phyloP scores from a whole-genome alignment of 2,888 invertebrate species.

The Euzophera pinguis region DNA sequence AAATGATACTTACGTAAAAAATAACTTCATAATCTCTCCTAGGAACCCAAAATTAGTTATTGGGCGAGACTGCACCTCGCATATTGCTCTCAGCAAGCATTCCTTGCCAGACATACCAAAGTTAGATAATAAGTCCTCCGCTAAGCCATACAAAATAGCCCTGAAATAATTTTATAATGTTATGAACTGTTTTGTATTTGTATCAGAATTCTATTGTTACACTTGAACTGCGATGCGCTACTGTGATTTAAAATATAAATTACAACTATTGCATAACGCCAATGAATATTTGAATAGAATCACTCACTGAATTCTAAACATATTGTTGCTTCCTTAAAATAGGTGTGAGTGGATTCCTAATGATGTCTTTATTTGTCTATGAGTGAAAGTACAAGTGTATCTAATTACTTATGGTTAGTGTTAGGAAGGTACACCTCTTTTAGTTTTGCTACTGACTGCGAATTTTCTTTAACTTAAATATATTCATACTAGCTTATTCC shows the following conservation, averaged over 20 bases:
- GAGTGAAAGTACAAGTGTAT: conserved; percentile 50
- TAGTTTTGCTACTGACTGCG: not conserved
- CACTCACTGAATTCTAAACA: not conserved
- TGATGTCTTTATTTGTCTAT: conserved; percentile 31
- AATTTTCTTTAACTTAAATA: not conserved
- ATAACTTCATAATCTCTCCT: conserved; percentile 90
- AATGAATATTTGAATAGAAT: not conserved
- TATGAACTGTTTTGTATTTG: too few relatives aligned
- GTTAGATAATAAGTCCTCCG: conserved; percentile 89
- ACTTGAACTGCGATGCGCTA: not conserved
- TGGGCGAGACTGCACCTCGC: conserved; percentile 91
- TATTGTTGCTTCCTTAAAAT: conserved; percentile 40
- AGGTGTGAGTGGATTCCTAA: conserved; percentile 47
- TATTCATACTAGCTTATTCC: too few relatives aligned
- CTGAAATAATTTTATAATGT: conserved; percentile 48
- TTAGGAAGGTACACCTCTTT: conserved; percentile 8
- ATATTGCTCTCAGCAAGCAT: conserved; percentile 89
- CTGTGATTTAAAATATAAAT: not conserved
- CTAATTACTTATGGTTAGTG: conserved; percentile 12
- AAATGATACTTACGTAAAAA: conserved; percentile 85
- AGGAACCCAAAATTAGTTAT: conserved; percentile 88
- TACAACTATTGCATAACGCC: not conserved
- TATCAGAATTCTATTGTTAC: not conserved
- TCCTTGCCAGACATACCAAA: conserved; percentile 91
- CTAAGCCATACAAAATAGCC: conserved; percentile 86